Evolutionary conservation across 2,113 vertebrate genomes (phyloP).

Genomic region (Boulengeromyrus knoepffleri): DNA sequence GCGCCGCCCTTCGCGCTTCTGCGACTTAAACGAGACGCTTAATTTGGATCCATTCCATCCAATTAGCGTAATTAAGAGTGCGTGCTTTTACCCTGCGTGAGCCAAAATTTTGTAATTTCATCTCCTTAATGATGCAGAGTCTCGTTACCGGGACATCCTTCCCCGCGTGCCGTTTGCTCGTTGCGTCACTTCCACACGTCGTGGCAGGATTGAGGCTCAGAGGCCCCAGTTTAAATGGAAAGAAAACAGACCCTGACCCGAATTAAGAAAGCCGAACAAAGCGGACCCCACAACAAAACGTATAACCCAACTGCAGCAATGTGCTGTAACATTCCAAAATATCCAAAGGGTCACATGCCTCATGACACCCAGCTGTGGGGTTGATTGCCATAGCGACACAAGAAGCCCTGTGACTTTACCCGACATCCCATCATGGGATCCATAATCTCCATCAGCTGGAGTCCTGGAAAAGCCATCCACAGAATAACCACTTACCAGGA

Average conservation of each 20-base stretch:
- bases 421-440: not conserved
- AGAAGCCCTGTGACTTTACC: not conserved
- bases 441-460: not conserved
- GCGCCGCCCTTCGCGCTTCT: not conserved
- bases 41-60: not conserved
- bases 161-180: conserved; percentile 14
- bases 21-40: not conserved
- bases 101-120: not conserved
- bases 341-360: not conserved
- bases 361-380: not conserved
- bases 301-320: not conserved
- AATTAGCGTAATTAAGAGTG: not conserved
- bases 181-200: conserved; percentile 16
- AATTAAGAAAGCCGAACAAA: not conserved
- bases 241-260: not conserved
- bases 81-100: not conserved
- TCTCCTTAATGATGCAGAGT: not conserved
- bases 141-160: not conserved
- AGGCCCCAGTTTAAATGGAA: not conserved
- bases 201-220: not conserved
- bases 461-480: not conserved
- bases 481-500: not conserved
- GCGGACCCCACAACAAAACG: not conserved
- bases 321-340: not conserved
- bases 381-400: not conserved